phyloP scores from a whole-genome alignment of 2,888 invertebrate genomes.

The Drosophila melanocephala region DNA sequence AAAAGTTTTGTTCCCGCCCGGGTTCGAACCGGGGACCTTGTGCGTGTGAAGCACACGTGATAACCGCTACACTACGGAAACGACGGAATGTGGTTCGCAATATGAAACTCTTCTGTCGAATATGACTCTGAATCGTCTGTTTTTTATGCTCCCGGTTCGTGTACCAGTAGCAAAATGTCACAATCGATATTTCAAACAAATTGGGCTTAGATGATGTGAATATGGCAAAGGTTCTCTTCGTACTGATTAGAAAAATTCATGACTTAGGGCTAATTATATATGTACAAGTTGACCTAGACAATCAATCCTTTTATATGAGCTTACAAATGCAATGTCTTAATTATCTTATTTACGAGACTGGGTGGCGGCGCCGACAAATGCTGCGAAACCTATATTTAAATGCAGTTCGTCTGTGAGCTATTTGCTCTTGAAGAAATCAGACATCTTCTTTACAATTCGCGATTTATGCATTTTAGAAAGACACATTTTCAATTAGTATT shows the following conservation, averaged over 20 bases:
- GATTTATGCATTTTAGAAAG: neutral
- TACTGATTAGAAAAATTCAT: no score
- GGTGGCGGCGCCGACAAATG: no score
- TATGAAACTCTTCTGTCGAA: neutral
- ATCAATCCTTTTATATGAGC: neutral
- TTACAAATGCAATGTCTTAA: no score
- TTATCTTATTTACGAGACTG: no score
- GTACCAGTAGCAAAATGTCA: neutral
- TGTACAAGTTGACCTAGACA: neutral
- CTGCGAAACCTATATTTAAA: no score
- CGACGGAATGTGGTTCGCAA: conserved; percentile 10
- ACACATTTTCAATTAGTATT: no score
- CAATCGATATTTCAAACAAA: neutral
- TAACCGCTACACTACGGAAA: conserved; percentile 84
- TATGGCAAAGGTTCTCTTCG: neutral
- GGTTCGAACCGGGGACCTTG: conserved; percentile 81
- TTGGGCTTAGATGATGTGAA: neutral
- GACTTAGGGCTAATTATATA: neutral
- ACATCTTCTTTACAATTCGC: neutral
- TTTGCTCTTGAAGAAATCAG: no score
- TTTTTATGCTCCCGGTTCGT: neutral
- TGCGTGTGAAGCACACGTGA: conserved; percentile 84
- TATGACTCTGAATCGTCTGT: no score
- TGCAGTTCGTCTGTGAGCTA: no score
- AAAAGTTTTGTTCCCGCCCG: conserved; percentile 8